A percentile compares a stretch with the other conserved stretches of the same genome.
phyloP scores from a whole-genome alignment of 2,113 vertebrate species.

The Paratilapia polleni region DNA sequence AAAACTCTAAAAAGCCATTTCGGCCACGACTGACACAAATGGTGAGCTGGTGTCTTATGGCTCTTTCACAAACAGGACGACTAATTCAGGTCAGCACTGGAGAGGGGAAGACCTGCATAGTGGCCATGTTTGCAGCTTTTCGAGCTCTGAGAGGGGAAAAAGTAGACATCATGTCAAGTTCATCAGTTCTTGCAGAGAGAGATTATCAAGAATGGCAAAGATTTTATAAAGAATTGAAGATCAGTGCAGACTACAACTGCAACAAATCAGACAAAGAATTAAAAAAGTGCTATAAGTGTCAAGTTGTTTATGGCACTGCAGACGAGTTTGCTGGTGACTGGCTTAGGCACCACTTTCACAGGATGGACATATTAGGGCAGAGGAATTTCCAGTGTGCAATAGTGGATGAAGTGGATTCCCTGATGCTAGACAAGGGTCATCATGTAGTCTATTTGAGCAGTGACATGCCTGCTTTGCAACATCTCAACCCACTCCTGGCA shows the following conservation, averaged over 20 bases:
- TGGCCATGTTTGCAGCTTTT: slow-evolving; percentile 78
- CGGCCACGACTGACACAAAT: slow-evolving; percentile 66
- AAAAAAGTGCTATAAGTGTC: slow-evolving; percentile 51
- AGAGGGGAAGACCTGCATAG: slow-evolving; percentile 75
- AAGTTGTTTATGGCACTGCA: slow-evolving; percentile 76
- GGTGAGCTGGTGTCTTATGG: slow-evolving; percentile 75
- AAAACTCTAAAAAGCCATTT: accelerated
- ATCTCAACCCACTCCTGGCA: slow-evolving; percentile 60
- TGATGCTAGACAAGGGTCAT: slow-evolving; percentile 72
- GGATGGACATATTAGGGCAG: slow-evolving; percentile 39
- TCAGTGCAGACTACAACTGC: slow-evolving; percentile 56
- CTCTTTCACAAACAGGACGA: slow-evolving; percentile 55
- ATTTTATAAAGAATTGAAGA: slow-evolving; percentile 25
- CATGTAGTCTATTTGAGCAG: slow-evolving; percentile 53
- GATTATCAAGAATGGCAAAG: slow-evolving; percentile 1
- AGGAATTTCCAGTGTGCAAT: slow-evolving; percentile 71
- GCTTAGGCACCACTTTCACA: slow-evolving; percentile 49
- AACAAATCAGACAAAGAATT: not conserved
- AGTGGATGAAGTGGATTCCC: slow-evolving; percentile 76
- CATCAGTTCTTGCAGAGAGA: slow-evolving; percentile 66
- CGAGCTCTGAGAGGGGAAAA: slow-evolving; percentile 33
- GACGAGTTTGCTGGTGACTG: slow-evolving; percentile 68
- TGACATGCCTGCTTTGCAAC: slow-evolving; percentile 48
- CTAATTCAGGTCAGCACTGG: slow-evolving; percentile 72
- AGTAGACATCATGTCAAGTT: slow-evolving; percentile 72